Evolutionary conservation across 2,113 vertebrate species (phyloP).

Genomic region (Gorsachius goisagi): DNA sequence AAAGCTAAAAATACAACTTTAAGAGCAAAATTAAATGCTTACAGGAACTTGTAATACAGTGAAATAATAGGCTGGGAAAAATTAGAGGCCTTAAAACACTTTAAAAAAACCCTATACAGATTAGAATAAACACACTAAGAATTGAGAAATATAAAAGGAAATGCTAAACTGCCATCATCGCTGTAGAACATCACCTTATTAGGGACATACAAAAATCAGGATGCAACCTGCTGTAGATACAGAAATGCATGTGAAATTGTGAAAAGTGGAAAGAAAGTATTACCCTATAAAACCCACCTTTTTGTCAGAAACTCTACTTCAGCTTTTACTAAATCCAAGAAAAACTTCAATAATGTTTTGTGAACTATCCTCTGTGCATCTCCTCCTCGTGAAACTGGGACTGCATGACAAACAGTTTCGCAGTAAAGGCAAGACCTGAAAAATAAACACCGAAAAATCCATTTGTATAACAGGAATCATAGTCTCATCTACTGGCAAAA

Average conservation of each 20-base stretch:
- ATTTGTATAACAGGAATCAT: neutral
- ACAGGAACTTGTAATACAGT: neutral
- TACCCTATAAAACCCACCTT: constrained; percentile 72
- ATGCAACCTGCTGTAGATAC: neutral
- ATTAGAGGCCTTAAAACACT: neutral
- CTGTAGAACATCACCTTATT: neutral
- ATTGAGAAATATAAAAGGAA: neutral
- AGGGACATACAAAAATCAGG: neutral
- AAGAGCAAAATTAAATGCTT: neutral
- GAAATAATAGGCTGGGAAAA: neutral
- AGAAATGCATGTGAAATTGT: neutral
- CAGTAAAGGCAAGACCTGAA: constrained; percentile 77
- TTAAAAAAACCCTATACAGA: neutral
- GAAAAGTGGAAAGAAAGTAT: neutral
- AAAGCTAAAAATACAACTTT: neutral
- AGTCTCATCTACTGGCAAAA: neutral
- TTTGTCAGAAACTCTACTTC: constrained; percentile 82
- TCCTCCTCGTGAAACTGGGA: constrained; percentile 69
- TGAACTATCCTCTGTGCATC: constrained; percentile 78
- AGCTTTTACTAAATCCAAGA: constrained; percentile 83
- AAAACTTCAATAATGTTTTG: constrained; percentile 80
- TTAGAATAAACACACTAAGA: neutral
- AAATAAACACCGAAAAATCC: constrained; percentile 20
- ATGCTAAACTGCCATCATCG: neutral
- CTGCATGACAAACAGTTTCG: constrained; percentile 80